Conservation (phyloP, 2,888 invertebrate species). For the Cheilosia grossa region DNA sequence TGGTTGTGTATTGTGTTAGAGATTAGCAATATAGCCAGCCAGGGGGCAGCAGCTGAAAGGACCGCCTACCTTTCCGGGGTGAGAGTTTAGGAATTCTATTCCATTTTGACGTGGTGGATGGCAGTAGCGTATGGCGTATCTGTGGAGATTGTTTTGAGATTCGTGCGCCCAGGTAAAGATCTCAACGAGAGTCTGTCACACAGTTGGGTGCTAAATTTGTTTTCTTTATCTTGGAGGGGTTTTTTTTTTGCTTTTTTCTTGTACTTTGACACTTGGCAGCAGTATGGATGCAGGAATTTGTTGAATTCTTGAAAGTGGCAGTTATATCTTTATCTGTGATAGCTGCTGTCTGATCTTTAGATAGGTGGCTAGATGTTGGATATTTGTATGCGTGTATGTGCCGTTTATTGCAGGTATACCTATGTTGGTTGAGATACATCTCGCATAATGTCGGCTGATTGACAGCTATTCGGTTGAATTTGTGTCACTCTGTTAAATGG, state of each 20-base stretch:
- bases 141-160: conserved; percentile 24
- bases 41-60: conserved; percentile 43
- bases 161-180: conserved; percentile 54
- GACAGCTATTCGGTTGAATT: conserved; percentile 58
- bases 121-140: conserved; percentile 49
- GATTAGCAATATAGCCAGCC: conserved; percentile 43
- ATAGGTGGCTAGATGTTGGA: not conserved
- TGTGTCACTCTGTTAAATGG: conserved; percentile 49
- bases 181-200: conserved; percentile 59
- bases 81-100: conserved; percentile 38
- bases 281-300: conserved; percentile 42
- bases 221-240: conserved; percentile 8
- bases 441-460: conserved; percentile 49
- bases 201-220: conserved; percentile 61
- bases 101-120: conserved; percentile 31
- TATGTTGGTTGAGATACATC: conserved; percentile 35
- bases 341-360: conserved; percentile 40
- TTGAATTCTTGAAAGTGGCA: conserved; percentile 49
- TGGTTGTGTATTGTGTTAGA: conserved; percentile 41
- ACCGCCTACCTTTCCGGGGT: conserved; percentile 57
- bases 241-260: conserved; percentile 28
- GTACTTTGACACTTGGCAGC: conserved; percentile 63
- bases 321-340: conserved; percentile 57
- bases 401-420: conserved; percentile 15
- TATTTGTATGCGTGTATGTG: conserved; percentile 5